A percentile compares a stretch with the other conserved stretches of the same genome.
These are phyloP conservation scores for Oenanthe melanoleuca DNA, from an alignment of 2,113 vertebrate genomes.

Conservation along the genomic window DNA sequence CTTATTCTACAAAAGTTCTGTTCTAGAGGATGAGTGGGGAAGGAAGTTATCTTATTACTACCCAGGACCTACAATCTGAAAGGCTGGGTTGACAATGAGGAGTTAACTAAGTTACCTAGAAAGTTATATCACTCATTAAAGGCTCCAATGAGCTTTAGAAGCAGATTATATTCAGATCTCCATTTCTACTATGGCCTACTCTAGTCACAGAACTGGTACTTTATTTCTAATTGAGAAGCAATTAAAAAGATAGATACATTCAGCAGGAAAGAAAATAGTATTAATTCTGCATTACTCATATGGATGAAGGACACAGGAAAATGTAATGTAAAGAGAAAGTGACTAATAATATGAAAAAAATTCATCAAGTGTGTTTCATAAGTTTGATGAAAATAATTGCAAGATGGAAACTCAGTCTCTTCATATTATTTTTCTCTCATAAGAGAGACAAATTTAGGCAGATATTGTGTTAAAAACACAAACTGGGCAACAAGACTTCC, in stretches of 20 bases:
- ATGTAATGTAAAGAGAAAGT: not conserved
- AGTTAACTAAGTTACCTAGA: not conserved
- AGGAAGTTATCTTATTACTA: accelerated
- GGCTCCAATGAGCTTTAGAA: not conserved
- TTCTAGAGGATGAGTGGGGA: not conserved
- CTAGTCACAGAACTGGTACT: not conserved
- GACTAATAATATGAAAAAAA: not conserved
- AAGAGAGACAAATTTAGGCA: not conserved
- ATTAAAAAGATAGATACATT: not conserved
- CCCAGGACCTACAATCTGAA: not conserved
- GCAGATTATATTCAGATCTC: not conserved
- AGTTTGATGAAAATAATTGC: not conserved
- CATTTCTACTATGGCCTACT: not conserved
- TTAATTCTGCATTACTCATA: not conserved
- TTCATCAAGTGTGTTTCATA: not conserved
- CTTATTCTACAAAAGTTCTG: not conserved
- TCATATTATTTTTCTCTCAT: not conserved
- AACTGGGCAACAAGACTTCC: not conserved
- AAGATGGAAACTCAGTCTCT: not conserved
- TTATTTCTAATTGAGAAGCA: not conserved
- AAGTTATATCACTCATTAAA: not conserved
- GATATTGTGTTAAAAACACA: not conserved
- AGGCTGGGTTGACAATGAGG: not conserved
- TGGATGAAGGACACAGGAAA: not conserved
- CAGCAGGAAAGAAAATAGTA: not conserved